phyloP scores from a whole-genome alignment of 2,888 invertebrate genomes.

The Altica lythri region DNA sequence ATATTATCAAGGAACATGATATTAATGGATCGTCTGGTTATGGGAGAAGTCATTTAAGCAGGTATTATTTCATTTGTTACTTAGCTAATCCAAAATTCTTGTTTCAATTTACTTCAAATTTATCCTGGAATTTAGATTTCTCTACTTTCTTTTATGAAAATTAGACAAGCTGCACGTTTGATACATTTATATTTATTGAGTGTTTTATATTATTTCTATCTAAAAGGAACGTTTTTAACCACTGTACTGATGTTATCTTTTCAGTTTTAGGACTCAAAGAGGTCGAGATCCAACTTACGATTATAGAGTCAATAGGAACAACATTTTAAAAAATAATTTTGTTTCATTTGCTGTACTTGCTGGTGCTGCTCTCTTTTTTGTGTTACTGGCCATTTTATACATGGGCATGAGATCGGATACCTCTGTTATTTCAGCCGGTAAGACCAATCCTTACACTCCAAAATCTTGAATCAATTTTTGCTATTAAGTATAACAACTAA shows the following conservation, averaged over 20 bases:
- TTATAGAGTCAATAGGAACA: slow-evolving; percentile 54
- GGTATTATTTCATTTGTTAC: slow-evolving; percentile 37
- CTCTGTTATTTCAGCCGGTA: slow-evolving; percentile 62
- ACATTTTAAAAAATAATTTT: slow-evolving; percentile 64
- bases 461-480: slow-evolving; percentile 18
- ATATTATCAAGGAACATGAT: slow-evolving; percentile 55
- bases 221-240: too few relatives aligned
- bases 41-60: slow-evolving; percentile 41
- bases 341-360: slow-evolving; percentile 69
- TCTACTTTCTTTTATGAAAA: too few relatives aligned
- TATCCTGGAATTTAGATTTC: too few relatives aligned
- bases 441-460: slow-evolving; percentile 40
- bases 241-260: too few relatives aligned
- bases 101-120: too few relatives aligned
- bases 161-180: too few relatives aligned
- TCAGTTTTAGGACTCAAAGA: slow-evolving; percentile 41
- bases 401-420: slow-evolving; percentile 68
- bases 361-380: slow-evolving; percentile 67
- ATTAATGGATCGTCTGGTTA: slow-evolving; percentile 48
- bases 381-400: slow-evolving; percentile 69
- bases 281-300: slow-evolving; percentile 48
- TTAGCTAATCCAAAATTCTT: too few relatives aligned
- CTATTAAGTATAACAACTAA: too few relatives aligned
- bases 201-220: too few relatives aligned
- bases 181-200: too few relatives aligned